phyloP scores from a whole-genome alignment of 2,888 invertebrate genomes.

The Tribolium freemani region DNA sequence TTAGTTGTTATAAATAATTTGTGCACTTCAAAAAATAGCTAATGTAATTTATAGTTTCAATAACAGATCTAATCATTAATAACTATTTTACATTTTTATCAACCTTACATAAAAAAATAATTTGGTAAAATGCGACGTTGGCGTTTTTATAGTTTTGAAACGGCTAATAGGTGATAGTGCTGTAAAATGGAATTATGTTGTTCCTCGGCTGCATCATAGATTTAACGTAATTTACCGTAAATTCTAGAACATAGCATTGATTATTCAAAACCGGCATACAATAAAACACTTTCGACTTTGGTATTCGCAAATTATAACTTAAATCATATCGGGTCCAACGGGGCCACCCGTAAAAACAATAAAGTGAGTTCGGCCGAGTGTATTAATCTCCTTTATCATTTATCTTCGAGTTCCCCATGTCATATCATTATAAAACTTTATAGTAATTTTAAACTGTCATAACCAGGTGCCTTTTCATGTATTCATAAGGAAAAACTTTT shows the following conservation, averaged over 20 bases:
- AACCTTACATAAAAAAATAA: too few species aligned
- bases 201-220: not conserved
- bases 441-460: conserved; percentile 55
- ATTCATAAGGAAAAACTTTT: conserved; percentile 52
- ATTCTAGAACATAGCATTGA: conserved; percentile 11
- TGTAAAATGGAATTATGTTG: not conserved
- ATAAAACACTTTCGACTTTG: not conserved
- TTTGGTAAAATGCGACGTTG: too few species aligned
- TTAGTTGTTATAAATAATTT: too few species aligned
- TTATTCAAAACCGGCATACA: conserved; percentile 8
- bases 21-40: too few species aligned
- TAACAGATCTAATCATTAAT: too few species aligned
- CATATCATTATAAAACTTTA: conserved; percentile 49
- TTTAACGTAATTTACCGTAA: conserved; percentile 8
- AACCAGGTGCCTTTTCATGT: conserved; percentile 51
- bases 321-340: conserved; percentile 12
- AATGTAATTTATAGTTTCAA: too few species aligned
- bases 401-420: conserved; percentile 45
- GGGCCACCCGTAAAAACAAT: conserved; percentile 42
- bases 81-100: too few species aligned
- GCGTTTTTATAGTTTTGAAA: too few species aligned
- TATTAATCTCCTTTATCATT: conserved; percentile 48
- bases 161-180: not conserved
- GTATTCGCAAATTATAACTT: conserved; percentile 5
- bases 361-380: conserved; percentile 40